phyloP scores from a whole-genome alignment of 2,797 vertebrate species.

The Potorous gilbertii region DNA sequence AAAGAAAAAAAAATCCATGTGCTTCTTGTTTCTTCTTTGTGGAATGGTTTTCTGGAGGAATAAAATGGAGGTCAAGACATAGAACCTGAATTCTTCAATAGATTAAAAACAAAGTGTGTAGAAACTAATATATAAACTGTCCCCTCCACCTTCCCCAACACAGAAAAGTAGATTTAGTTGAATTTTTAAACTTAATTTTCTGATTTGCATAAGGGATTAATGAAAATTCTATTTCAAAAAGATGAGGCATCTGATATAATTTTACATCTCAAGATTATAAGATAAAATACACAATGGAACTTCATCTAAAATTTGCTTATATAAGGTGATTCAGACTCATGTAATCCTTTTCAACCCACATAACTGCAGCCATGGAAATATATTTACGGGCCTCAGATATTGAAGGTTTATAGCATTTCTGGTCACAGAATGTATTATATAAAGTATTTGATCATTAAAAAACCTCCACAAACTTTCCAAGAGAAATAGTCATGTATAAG shows the following conservation, averaged over 20 bases:
- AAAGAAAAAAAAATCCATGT: constrained; percentile 40
- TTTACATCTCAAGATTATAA: constrained; percentile 82
- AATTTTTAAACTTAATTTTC: constrained; percentile 71
- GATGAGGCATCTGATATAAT: constrained; percentile 77
- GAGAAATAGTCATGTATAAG: constrained; percentile 5
- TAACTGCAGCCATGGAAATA: constrained; percentile 73
- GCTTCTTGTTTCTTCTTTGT: neutral
- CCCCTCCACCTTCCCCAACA: neutral
- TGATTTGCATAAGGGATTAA: constrained; percentile 82
- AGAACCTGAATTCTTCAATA: constrained; percentile 65
- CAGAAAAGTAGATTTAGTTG: constrained; percentile 80
- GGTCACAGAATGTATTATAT: neutral
- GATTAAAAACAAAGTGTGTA: constrained; percentile 64
- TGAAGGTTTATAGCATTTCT: constrained; percentile 51
- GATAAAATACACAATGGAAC: constrained; percentile 77
- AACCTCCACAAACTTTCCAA: neutral
- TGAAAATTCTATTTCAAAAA: constrained; percentile 71
- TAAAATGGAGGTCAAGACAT: constrained; percentile 38
- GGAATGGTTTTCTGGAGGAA: constrained; percentile 59
- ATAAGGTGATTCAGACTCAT: constrained; percentile 70
- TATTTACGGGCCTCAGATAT: constrained; percentile 49
- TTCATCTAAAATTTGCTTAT: constrained; percentile 81
- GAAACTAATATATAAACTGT: constrained; percentile 64
- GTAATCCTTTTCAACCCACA: constrained; percentile 75
- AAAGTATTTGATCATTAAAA: constrained; percentile 34